phyloP scores from a whole-genome alignment of 2,797 vertebrate genomes.

The Pteropus rufus region DNA sequence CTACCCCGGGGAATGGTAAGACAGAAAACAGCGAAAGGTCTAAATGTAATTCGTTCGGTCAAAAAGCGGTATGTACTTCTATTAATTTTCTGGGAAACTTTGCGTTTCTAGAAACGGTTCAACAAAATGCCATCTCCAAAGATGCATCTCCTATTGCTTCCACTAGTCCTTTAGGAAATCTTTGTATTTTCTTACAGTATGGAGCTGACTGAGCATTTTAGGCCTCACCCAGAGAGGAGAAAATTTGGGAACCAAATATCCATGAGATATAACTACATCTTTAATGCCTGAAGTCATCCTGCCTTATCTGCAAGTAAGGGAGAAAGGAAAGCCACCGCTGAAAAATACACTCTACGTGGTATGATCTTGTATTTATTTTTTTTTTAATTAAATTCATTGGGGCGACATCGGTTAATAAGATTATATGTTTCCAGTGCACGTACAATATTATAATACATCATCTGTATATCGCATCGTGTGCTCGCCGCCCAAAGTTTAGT shows the following conservation, averaged over 20 bases:
- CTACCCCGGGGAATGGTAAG: slow-evolving; percentile 63
- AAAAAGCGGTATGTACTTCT: slow-evolving; percentile 50
- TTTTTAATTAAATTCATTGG: neutral
- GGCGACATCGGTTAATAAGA: neutral
- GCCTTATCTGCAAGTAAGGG: slow-evolving; percentile 83
- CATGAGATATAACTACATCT: slow-evolving; percentile 87
- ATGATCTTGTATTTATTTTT: neutral
- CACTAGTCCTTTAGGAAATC: slow-evolving; percentile 37
- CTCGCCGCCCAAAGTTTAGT: no score
- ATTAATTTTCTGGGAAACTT: slow-evolving; percentile 45
- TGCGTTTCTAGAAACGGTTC: slow-evolving; percentile 70
- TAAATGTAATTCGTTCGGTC: slow-evolving; percentile 67
- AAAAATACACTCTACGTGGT: neutral
- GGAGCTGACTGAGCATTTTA: slow-evolving; percentile 77
- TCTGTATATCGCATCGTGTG: neutral
- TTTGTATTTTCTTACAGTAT: neutral
- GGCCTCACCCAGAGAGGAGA: slow-evolving; percentile 86
- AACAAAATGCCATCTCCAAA: neutral
- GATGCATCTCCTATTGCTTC: neutral
- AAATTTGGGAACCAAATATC: slow-evolving; percentile 86
- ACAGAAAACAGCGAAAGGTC: slow-evolving; percentile 52
- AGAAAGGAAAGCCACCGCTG: slow-evolving; percentile 46
- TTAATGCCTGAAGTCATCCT: slow-evolving; percentile 84
- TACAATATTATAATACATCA: neutral
- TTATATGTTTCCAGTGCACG: neutral